phyloP scores from a whole-genome alignment of 92 coral and sea anemone genomes.

The Paramuricea clavata region DNA sequence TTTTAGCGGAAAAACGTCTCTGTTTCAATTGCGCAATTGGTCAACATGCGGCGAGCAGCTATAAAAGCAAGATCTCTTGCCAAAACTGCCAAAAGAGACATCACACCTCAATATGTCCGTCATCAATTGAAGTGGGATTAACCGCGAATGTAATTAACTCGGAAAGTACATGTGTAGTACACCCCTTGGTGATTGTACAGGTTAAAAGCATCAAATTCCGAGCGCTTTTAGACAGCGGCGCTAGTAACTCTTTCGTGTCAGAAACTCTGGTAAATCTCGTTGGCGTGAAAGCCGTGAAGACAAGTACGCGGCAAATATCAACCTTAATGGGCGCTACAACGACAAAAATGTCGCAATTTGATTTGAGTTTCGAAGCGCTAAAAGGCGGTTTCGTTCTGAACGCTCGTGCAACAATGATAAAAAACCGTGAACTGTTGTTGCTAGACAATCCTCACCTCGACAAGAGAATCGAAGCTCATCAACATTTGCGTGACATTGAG shows the following conservation, averaged over 20 bases:
- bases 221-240: slow-evolving; percentile 49
- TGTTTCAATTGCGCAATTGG: slow-evolving; percentile 64
- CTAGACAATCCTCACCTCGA: slow-evolving; percentile 51
- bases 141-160: slow-evolving; percentile 33
- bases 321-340: slow-evolving; percentile 57
- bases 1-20: slow-evolving; percentile 27
- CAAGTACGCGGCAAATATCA: slow-evolving; percentile 48
- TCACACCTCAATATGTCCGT: slow-evolving; percentile 52
- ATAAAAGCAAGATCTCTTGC: slow-evolving; percentile 61
- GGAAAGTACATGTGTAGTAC: slow-evolving; percentile 16
- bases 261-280: slow-evolving; percentile 41
- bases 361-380: neutral
- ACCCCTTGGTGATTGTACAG: slow-evolving; percentile 48
- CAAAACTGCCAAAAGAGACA: slow-evolving; percentile 49
- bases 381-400: neutral
- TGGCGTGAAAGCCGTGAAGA: slow-evolving; percentile 4
- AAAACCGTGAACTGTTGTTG: slow-evolving; percentile 36
- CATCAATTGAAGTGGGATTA: slow-evolving; percentile 27
- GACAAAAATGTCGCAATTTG: slow-evolving; percentile 39
- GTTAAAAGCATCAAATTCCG: slow-evolving; percentile 52
- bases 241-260: slow-evolving; percentile 54
- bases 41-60: slow-evolving; percentile 44
- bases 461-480: slow-evolving; percentile 8
- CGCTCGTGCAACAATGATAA: slow-evolving; percentile 51
- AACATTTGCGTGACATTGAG: slow-evolving; percentile 40